Evolutionary conservation across 37 sponge, comb jelly and placozoan genomes (phyloP).

Genomic region (Cladorhizidae sp.): DNA sequence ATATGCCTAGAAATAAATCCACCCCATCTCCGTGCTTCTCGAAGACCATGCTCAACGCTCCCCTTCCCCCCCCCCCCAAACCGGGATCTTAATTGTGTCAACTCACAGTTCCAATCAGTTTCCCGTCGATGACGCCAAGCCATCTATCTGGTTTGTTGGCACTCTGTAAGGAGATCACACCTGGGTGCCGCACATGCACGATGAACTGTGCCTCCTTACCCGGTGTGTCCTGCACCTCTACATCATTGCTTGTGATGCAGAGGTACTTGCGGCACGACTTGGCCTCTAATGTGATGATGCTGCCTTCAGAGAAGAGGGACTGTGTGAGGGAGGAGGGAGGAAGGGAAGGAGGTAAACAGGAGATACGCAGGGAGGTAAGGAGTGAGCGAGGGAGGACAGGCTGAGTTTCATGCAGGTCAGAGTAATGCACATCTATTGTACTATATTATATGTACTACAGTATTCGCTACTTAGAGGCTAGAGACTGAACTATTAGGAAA

Average conservation of each 20-base stretch:
- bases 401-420: too few species aligned
- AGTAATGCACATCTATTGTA: too few species aligned
- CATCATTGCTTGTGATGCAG: background rate
- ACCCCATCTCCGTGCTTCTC: too few species aligned
- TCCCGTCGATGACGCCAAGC: constrained; percentile 50
- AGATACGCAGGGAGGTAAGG: too few species aligned
- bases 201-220: constrained; percentile 41
- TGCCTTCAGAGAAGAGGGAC: constrained; percentile 1
- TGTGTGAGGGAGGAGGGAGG: background rate
- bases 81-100: background rate
- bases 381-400: too few species aligned
- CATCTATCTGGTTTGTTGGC: constrained; percentile 17
- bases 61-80: background rate
- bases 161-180: constrained; percentile 67
- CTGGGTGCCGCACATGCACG: constrained; percentile 46
- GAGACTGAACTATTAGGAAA: too few species aligned
- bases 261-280: constrained; percentile 15
- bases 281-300: constrained; percentile 9
- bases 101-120: constrained; percentile 56
- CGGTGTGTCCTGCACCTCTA: background rate
- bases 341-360: too few species aligned
- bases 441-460: too few species aligned
- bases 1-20: too few species aligned
- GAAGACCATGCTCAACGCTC: too few species aligned
- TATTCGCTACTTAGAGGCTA: too few species aligned